Evolutionary conservation across 2,888 invertebrate species (phyloP).

Genomic region (Parnassius apollo): DNA sequence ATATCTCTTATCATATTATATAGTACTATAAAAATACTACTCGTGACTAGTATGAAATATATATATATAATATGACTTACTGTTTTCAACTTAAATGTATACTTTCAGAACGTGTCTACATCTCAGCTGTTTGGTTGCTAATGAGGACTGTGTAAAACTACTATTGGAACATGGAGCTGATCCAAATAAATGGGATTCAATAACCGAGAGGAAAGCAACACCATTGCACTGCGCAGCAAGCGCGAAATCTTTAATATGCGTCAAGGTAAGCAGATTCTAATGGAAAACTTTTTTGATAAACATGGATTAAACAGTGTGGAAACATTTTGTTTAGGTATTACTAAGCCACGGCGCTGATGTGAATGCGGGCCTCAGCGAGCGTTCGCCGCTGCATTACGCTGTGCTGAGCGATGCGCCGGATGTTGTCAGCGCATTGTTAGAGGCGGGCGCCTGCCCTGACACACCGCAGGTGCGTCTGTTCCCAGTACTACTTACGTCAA

Average conservation of each 20-base stretch:
- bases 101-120: conserved; percentile 82
- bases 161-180: conserved; percentile 85
- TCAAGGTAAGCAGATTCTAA: conserved; percentile 71
- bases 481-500: conserved; percentile 26
- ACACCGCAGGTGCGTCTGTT: conserved; percentile 85
- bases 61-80: neutral
- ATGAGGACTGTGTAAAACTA: conserved; percentile 85
- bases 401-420: conserved; percentile 88
- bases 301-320: neutral
- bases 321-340: conserved; percentile 70
- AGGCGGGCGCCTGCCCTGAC: conserved; percentile 90
- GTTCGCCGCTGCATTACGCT: conserved; percentile 92
- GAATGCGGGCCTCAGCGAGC: conserved; percentile 85
- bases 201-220: conserved; percentile 83
- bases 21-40: too few species aligned
- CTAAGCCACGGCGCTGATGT: conserved; percentile 88
- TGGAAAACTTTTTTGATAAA: neutral
- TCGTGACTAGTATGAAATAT: too few species aligned
- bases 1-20: too few species aligned
- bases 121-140: conserved; percentile 89
- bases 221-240: conserved; percentile 90
- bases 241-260: conserved; percentile 81
- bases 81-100: neutral
- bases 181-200: conserved; percentile 86
- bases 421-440: conserved; percentile 86